Percentiles rank a stretch among this genome's conserved stretches.
Evolutionary conservation across 2,888 invertebrate species (phyloP).

Genomic region (Dicycla oo): DNA sequence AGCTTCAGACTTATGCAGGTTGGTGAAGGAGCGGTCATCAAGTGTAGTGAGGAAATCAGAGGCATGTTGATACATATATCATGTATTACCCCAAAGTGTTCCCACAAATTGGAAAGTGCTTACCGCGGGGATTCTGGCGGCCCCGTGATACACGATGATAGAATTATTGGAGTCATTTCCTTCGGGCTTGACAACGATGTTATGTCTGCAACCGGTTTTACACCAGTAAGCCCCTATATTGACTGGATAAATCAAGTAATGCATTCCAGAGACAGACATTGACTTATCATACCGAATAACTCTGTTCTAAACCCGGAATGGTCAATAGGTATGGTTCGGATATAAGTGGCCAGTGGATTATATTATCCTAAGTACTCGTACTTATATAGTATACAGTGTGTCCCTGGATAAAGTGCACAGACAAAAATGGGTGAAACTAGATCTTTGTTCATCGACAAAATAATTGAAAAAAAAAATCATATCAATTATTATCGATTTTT

Average conservation of each 20-base stretch:
- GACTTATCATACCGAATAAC: not conserved
- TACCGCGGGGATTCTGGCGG: constrained; percentile 16
- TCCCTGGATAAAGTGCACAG: no score
- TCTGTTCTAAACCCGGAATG: not conserved
- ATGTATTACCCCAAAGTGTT: constrained; percentile 17
- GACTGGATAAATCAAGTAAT: constrained; percentile 1
- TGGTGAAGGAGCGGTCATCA: not conserved
- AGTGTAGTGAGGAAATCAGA: not conserved
- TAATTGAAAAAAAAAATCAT: no score
- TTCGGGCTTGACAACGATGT: not conserved
- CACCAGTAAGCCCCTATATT: not conserved
- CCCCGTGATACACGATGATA: constrained; percentile 1
- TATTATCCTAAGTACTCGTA: no score
- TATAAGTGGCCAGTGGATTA: no score
- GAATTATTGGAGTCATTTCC: constrained; percentile 12
- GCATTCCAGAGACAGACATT: not conserved
- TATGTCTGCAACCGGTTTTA: not conserved
- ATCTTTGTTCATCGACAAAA: no score
- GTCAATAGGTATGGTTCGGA: no score
- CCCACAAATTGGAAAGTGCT: not conserved
- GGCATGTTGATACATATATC: not conserved
- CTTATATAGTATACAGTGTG: no score
- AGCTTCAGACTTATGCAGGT: not conserved
- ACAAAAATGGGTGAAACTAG: no score
- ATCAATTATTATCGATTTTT: no score